Base-by-base conservation (phyloP, 2,888 invertebrate genomes). In the Epirrita christyi region DNA sequence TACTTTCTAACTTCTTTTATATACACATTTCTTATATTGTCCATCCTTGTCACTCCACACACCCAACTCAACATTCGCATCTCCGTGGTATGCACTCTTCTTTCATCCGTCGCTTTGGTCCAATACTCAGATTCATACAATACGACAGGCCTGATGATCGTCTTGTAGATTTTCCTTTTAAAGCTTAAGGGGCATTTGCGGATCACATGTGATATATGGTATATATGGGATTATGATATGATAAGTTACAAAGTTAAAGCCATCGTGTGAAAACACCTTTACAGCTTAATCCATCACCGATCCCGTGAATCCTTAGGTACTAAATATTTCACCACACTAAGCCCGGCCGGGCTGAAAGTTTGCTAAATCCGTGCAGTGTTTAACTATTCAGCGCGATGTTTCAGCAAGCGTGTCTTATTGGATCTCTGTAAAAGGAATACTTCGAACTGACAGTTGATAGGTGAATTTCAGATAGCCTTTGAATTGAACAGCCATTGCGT, bases 371-470 rank as follows among this genome's bases (percentile, higher is more conserved):
- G 66, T 66, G 67, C 62, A 64, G 62, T 68, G 71, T 70, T 80
- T 76, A 80, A 78, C 68, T 80, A 81, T 81, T 79, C 76, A 81
- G 67, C 64, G 70, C 59, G 64, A 71, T 70, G 72, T 76, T 81
- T 76, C 74, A 73, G 50, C 73, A 69, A 64, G 67, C 43, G 50
- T 32, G 42, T 40, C 43, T 38, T 46, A 53, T 46, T 50, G 37
- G 49, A 42, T 21, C 15, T 15, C 32, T 11, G 13, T 27, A 21
- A 37, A 40, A 40, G 44, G 55, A 27, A 49, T 44, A 40, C 44
- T 4, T 14, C 13, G 8, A 21, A 45, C 10, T 46, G 42, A 37
- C 37, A 21, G 45, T 21, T 46, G 36, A 46, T 42, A n/a, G 34
- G 11, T 36, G 32, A 32, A 42, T 41, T 21, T 21, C 21, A 21